A percentile compares a stretch with the other conserved stretches of the same genome.
Evolutionary conservation across 2,888 invertebrate genomes (phyloP).

Genomic region (Empis stercorea): DNA sequence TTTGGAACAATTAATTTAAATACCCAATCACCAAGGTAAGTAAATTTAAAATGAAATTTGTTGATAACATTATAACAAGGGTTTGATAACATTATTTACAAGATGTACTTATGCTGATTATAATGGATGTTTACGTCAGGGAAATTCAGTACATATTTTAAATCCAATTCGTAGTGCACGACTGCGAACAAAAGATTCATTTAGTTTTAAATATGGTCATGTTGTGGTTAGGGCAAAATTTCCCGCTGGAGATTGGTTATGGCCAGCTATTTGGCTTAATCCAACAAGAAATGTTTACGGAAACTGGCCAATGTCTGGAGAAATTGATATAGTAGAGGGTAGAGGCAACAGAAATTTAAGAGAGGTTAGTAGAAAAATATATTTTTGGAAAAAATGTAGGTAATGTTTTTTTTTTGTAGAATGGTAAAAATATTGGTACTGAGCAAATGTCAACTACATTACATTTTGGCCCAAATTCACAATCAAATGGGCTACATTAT

Average conservation of each 20-base stretch:
- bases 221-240: conserved; percentile 52
- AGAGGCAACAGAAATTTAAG: conserved; percentile 47
- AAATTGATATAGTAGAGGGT: conserved; percentile 56
- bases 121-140: conserved; percentile 32
- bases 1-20: conserved; percentile 43
- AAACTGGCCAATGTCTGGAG: conserved; percentile 56
- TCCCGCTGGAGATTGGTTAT: conserved; percentile 55
- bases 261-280: conserved; percentile 52
- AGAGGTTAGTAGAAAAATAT: background rate
- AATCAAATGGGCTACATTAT: conserved; percentile 40
- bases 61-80: no score
- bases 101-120: conserved; percentile 45
- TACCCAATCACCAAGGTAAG: no score
- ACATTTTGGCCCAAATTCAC: conserved; percentile 51
- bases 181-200: conserved; percentile 46
- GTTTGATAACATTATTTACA: no score
- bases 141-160: conserved; percentile 1
- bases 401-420: conserved; percentile 10
- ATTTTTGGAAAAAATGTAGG: no score
- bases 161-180: conserved; percentile 44
- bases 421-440: conserved; percentile 44
- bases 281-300: conserved; percentile 49
- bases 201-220: conserved; percentile 51
- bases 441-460: conserved; percentile 48
- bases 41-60: conserved; percentile 6